Evolutionary conservation across 2,888 invertebrate species (phyloP), one percentile per base, ranked within the genome.

Genomic region (Pelosia muscerda): DNA sequence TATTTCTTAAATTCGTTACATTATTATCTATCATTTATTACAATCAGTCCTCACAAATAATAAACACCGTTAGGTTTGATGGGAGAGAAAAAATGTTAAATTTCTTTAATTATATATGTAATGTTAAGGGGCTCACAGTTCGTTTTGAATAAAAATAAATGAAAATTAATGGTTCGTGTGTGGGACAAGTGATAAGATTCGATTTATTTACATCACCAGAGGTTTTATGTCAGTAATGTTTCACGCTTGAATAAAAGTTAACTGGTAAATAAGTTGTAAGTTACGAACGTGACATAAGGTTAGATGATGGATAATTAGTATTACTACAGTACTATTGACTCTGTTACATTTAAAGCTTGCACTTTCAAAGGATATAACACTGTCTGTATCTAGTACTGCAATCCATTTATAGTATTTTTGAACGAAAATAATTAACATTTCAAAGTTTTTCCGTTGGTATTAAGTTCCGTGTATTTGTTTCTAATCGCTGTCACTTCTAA

Each of bases 91-190:
- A 72, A 61, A 71, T 74, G 66, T 75, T 53, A 65, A 75, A 67
- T 80, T 84, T 81, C 81, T 83, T 84, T 83, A 86, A 85, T 86
- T 85, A 85, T 84, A 85, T 84, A 78, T 82, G 76, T 78, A 81
- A 81, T 79, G 76, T 67, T 73, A 72, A 85, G 84, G 82, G 79
- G 82, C 72, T 77, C 74, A 74, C 63, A 69, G 77, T 66, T 73
- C 69, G 75, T 73, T 82, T 74, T 72, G 72, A 80, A 82, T 82
- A 42, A 83, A 84, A 84, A 81, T 81, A 72, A 81, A 81, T 76
- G 77, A 82, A 81, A 85, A 85, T 81, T 83, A 82, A 82, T 76
- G 76, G 66, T 72, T 73, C 55, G 68, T 38, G 75, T 23, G 28
- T 74, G 78, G 81, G 59, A 19, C 67, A 77, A 77, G 79, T 73